Evolutionary conservation across 2,888 invertebrate genomes (phyloP), one percentile per base, ranked within the genome.

Genomic region (Pollenia labialis): DNA sequence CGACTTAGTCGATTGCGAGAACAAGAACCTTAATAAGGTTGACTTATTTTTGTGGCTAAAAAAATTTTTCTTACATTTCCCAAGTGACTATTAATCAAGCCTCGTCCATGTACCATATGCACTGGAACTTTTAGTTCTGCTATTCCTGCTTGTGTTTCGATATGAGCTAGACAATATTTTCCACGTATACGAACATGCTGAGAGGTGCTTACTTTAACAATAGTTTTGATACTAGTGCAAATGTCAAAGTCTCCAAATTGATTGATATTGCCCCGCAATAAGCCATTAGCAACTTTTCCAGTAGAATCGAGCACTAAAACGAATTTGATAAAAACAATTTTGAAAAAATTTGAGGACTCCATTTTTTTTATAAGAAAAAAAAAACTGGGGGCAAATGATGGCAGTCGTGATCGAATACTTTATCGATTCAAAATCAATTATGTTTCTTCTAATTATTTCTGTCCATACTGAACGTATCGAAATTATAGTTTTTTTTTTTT

Each of bases 191-290:
- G 94, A 42, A 95, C 94, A 81, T 94, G 95, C 40, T 94, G 94
- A 68, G 94, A 94, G 87, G 95, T 92, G 89, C 95, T 94, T 8
- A 95, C 94, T 88, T 95, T 94, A 0, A 96, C 95, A 32, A 94
- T 94, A 16, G 95, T 94, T 85, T 92, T 91, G 44, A 91, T 88
- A 46, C 90, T 94, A 85, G 95, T 93, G 90, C 96, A 96, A 92
- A 96, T 95, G 92, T 96, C 96, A 90, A 95, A 96, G 93, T 96
- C 96, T 14, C 96, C 96, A 18, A 96, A 93, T 91, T 96, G 96
- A 91, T 96, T 96, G 68, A 95, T 94, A 91, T 96, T 96, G 88
- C 96, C 96, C 89, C 95, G 95, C 60, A 96, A 93, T 76, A 96
- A 91, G 66, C 96, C 95, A 89, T 96, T 95, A 89, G 96, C 95